Base-by-base conservation (phyloP, 2,797 vertebrate genomes). In the Anolis apletophallus region DNA sequence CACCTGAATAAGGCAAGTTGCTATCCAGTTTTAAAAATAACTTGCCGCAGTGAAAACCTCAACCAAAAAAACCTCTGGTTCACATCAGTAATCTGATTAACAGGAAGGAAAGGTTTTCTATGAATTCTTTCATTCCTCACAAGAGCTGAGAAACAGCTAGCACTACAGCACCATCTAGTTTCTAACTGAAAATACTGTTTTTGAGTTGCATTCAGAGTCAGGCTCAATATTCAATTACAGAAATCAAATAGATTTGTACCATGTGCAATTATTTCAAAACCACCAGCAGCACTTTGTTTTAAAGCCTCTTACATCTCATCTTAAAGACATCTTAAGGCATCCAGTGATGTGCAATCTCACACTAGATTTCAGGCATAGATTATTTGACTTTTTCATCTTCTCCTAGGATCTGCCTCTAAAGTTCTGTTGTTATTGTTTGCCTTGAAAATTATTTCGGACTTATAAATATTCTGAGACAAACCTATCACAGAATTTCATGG, bases 91-190 rank as follows among this genome's bases (percentile, higher is more conserved):
- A 59, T 77, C 12, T 77, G 36, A 78, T 69, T 16, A 32, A 50
- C 36, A 50, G 36, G 11, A 54, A 61, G 34, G 34, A 76, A 76
- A 61, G 2, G 40, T 36, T 81, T 57, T 57, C 78, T 36, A 14
- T 86, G 23, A 40, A 29, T 74, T 32, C 46, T 61, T 64, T 17
- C 13, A 5, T n/a, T 6, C 61, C 34, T 80, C 80, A 80, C 32
- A 3, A 52, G 59, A 23, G 34, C 69, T 64, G 29, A 85, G 78
- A 76, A 88, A 80, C n/a, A 90, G 75, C 29, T 71, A 89, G 55
- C 76, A 61, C 55, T 80, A 80, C 11, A 87, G 86, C 81, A 73
- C 81, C 86, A 79, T 52, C 86, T 87, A 83, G 81, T 64, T 87
- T 83, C 46, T 36, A 79, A 40, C 2, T 64, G 40, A 55, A 52